Percentiles rank a stretch among this genome's conserved stretches.
Conservation (phyloP, 2,113 vertebrate genomes). For the Callipepla californica region DNA sequence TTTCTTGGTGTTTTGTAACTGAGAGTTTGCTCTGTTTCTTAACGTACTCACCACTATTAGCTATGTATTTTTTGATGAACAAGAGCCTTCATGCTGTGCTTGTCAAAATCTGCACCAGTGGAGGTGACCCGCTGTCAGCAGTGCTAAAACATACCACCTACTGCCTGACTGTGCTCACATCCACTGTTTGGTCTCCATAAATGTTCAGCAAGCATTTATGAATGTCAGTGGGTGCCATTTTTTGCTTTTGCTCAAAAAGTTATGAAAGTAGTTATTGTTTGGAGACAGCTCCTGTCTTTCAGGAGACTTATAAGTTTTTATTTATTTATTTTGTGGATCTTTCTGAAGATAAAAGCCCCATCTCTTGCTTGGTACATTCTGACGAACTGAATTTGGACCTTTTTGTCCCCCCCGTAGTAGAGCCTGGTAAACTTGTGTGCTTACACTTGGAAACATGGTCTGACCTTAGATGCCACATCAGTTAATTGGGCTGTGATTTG, state of each 20-base stretch:
- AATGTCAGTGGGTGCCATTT: not conserved
- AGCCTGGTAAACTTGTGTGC: not conserved
- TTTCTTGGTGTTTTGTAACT: not conserved
- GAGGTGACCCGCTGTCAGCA: not conserved
- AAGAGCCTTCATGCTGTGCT: not conserved
- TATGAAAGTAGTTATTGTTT: not conserved
- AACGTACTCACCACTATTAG: not conserved
- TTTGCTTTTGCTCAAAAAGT: not conserved
- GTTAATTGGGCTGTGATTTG: not conserved
- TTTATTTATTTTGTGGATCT: not conserved
- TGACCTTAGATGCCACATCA: not conserved
- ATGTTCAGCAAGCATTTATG: not conserved
- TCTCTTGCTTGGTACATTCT: not conserved
- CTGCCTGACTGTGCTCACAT: not conserved
- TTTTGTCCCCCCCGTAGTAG: not conserved
- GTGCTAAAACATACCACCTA: not conserved
- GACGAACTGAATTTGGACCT: rapidly evolving
- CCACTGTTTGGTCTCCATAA: not conserved
- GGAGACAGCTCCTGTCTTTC: not conserved
- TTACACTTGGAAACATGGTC: not conserved
- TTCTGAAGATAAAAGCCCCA: not conserved
- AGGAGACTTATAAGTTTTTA: not conserved
- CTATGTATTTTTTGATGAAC: not conserved
- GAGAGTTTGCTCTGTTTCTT: not conserved
- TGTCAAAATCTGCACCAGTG: not conserved